A percentile compares a stretch with the other conserved stretches of the same genome.
phyloP scores from a whole-genome alignment of 37 sponge, comb jelly and placozoan species.

The Cliona cf. orientalis region DNA sequence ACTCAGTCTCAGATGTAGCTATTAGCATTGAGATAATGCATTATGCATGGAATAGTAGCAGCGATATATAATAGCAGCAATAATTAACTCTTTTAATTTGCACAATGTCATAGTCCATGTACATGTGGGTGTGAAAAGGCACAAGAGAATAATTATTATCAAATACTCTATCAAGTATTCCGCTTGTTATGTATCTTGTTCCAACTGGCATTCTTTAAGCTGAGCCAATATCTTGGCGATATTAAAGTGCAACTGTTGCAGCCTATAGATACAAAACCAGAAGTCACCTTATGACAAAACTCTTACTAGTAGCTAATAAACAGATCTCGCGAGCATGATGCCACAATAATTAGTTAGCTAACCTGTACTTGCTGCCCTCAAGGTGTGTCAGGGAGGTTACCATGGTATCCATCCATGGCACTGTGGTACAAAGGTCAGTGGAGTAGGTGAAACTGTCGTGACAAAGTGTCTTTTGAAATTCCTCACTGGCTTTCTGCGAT shows the following conservation, averaged over 20 bases:
- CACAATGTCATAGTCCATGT: too few species aligned
- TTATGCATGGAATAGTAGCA: too few species aligned
- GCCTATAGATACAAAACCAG: constrained; percentile 7
- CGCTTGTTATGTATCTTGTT: too few species aligned
- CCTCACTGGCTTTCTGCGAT: too few species aligned
- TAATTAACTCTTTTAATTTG: too few species aligned
- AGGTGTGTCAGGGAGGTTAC: constrained; percentile 65
- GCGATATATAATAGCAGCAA: too few species aligned
- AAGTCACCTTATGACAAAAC: not conserved
- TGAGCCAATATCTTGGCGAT: constrained; percentile 52
- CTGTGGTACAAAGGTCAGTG: constrained; percentile 68
- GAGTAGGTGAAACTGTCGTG: constrained; percentile 76
- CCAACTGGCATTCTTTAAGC: constrained; percentile 62
- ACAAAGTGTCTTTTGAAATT: constrained; percentile 79
- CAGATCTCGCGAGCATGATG: not conserved
- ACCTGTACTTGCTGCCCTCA: constrained; percentile 65
- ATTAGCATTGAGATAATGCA: too few species aligned
- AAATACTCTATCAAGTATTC: not conserved
- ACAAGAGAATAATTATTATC: too few species aligned
- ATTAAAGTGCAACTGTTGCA: constrained; percentile 71
- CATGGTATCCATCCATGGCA: constrained; percentile 78
- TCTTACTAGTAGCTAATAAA: not conserved
- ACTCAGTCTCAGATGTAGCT: too few species aligned
- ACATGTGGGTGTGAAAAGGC: too few species aligned
- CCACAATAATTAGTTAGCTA: too few species aligned